Conservation (phyloP, 2,113 vertebrate genomes). For the Leucosticte australis region DNA sequence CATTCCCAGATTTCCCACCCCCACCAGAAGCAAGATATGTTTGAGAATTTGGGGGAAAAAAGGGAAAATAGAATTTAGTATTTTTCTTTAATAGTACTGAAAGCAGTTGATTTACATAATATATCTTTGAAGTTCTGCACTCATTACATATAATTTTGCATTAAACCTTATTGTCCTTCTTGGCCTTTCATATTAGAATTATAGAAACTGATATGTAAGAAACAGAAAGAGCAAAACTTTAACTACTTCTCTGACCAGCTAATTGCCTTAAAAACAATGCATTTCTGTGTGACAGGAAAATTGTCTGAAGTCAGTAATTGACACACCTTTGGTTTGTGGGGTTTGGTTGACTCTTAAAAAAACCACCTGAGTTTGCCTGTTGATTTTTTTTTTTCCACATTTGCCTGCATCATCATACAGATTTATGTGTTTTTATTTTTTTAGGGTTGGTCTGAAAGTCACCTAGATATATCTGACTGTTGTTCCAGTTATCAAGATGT, state of each 20-base stretch:
- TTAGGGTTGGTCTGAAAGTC: slow-evolving; percentile 86
- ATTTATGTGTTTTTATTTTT: background rate
- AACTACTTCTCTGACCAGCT: background rate
- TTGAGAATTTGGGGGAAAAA: background rate
- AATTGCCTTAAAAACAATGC: background rate
- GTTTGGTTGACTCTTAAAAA: background rate
- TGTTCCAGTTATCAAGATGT: slow-evolving; percentile 82
- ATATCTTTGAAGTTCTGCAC: background rate
- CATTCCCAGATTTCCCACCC: background rate
- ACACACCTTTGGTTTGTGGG: background rate
- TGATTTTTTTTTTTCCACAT: background rate
- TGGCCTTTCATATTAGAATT: background rate
- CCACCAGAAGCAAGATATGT: background rate
- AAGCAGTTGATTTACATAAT: background rate
- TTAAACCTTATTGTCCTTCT: background rate
- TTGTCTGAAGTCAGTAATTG: background rate
- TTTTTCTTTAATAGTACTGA: background rate
- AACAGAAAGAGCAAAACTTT: background rate
- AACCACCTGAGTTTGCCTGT: background rate
- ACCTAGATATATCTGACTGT: slow-evolving; percentile 79
- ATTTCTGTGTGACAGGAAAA: background rate
- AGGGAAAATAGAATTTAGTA: background rate
- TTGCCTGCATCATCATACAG: background rate
- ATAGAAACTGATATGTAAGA: background rate
- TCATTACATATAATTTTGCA: background rate